Evolutionary conservation across 1,140 invertebrate species (phyloP).

Genomic region (Sitodiplosis mosellana): DNA sequence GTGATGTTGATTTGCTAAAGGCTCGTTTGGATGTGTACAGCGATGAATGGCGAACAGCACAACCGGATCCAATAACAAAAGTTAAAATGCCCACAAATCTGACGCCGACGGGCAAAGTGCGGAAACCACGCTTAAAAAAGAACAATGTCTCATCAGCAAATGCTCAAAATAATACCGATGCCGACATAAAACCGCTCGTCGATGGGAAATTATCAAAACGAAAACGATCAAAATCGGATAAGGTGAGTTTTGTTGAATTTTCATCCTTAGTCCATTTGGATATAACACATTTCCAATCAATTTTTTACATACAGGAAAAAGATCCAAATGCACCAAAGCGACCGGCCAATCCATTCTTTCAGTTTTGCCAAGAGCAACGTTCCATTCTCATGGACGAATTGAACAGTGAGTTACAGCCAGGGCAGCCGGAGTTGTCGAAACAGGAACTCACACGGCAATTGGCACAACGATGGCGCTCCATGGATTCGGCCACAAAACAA

Average conservation of each 20-base stretch:
- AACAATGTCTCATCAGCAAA: no score
- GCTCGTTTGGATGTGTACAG: neutral
- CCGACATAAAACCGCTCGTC: no score
- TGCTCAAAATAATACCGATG: no score
- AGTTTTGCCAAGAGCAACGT: conserved; percentile 61
- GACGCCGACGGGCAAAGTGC: no score
- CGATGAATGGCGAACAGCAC: neutral
- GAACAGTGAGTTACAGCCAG: conserved; percentile 28
- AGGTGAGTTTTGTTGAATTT: neutral
- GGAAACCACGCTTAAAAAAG: no score
- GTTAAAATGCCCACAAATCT: no score
- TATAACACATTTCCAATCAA: neutral
- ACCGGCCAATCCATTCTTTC: conserved; percentile 61
- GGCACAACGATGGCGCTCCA: conserved; percentile 50
- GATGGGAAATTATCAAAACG: neutral
- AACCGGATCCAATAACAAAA: no score
- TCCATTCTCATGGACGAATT: conserved; percentile 47
- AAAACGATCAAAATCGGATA: neutral
- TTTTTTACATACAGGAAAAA: conserved; percentile 21
- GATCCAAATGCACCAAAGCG: conserved; percentile 63
- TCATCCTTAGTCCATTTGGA: neutral
- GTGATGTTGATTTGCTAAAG: neutral
- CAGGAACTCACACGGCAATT: conserved; percentile 55
- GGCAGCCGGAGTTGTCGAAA: conserved; percentile 47
- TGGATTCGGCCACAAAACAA: conserved; percentile 49